Evolutionary conservation across 1,140 invertebrate genomes (phyloP).

Genomic region (Drosophila tsacasi): DNA sequence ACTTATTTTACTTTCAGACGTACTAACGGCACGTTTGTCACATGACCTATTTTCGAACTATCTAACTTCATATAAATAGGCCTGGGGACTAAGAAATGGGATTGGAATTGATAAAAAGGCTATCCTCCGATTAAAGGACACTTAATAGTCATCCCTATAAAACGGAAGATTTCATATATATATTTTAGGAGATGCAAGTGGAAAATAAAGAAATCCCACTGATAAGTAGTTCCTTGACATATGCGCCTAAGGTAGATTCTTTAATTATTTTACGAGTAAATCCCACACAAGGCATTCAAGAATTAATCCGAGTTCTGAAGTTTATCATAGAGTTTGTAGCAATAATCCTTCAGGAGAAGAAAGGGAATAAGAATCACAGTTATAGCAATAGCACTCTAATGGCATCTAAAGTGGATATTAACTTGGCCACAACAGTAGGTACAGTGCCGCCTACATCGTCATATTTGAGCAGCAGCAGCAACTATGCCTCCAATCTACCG

Average conservation of each 20-base stretch:
- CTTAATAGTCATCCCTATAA: neutral
- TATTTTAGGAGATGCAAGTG: conserved; percentile 65
- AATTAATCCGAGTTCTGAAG: conserved; percentile 8
- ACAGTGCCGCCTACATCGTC: conserved; percentile 18
- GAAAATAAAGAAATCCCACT: conserved; percentile 46
- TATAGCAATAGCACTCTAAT: conserved; percentile 33
- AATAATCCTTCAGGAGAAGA: conserved; percentile 3
- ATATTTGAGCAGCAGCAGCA: conserved; percentile 2
- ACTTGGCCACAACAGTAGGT: conserved; percentile 11
- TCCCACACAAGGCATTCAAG: neutral
- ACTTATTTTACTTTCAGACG: neutral
- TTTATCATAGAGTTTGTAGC: neutral
- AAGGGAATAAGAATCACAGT: neutral
- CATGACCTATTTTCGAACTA: neutral
- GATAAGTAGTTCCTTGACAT: conserved; percentile 71
- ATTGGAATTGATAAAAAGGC: neutral
- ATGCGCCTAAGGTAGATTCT: conserved; percentile 42
- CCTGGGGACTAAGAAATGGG: neutral
- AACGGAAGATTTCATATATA: conserved; percentile 34
- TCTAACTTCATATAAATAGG: neutral
- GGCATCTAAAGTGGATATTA: conserved; percentile 53
- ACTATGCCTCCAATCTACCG: conserved; percentile 1
- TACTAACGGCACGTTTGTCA: neutral
- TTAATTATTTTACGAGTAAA: conserved; percentile 31
- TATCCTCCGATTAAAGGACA: neutral